A percentile compares a stretch with the other conserved stretches of the same genome.
These are phyloP conservation scores for Stichopus horrens DNA, from an alignment of 53 echinoderm and acorn worm genomes.

Conservation along the genomic window DNA sequence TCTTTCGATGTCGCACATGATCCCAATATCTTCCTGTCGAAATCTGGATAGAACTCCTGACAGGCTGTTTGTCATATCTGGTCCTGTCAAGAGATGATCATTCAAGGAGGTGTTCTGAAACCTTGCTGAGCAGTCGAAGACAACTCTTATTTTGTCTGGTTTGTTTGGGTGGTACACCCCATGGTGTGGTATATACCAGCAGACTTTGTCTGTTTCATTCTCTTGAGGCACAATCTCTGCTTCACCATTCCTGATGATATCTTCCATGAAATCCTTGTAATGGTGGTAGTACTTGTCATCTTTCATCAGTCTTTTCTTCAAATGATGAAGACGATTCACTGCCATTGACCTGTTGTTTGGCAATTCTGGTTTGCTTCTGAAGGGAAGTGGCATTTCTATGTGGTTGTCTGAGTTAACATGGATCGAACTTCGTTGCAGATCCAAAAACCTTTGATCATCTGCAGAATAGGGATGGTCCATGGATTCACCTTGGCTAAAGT, in stretches of 20 bases:
- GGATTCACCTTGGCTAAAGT: conserved; percentile 40
- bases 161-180: conserved; percentile 22
- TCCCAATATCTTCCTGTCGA: conserved; percentile 39
- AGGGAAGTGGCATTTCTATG: conserved; percentile 61
- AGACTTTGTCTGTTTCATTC: background rate
- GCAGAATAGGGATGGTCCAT: conserved; percentile 39
- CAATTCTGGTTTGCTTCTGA: conserved; percentile 40
- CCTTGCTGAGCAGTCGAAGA: conserved; percentile 23
- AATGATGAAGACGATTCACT: conserved; percentile 28
- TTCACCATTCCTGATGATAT: conserved; percentile 26
- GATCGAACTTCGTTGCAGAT: conserved; percentile 35
- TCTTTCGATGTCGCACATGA: conserved; percentile 26
- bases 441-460: conserved; percentile 60
- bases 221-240: conserved; percentile 1
- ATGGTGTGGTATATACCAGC: conserved; percentile 21
- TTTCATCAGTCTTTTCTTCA: background rate
- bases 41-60: conserved; percentile 49
- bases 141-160: conserved; percentile 32
- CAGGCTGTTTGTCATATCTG: conserved; percentile 33
- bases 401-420: conserved; percentile 49
- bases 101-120: conserved; percentile 12
- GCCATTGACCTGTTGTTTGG: conserved; percentile 55
- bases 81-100: conserved; percentile 7
- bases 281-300: background rate
- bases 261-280: conserved; percentile 27